A percentile compares a stretch with the other conserved stretches of the same genome.
Conservation (phyloP, 2,113 vertebrate species). For the Gopherus evgoodei region DNA sequence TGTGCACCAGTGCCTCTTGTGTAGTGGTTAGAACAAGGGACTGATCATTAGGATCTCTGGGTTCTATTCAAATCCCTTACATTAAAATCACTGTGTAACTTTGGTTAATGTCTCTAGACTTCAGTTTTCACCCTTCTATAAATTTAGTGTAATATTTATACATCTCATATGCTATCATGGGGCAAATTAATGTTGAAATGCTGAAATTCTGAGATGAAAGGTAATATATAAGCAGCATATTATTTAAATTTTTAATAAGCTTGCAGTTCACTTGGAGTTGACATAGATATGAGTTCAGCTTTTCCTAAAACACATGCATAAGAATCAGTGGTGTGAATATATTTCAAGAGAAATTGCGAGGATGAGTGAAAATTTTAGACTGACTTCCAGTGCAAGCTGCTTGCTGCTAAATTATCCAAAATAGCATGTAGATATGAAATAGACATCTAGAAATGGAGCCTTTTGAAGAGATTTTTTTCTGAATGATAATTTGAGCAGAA, state of each 20-base stretch:
- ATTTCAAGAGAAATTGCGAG: not conserved
- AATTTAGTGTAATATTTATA: not conserved
- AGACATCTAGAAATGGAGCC: not conserved
- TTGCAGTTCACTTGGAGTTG: not conserved
- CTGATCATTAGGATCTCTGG: not conserved
- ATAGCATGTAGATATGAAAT: not conserved
- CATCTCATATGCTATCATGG: not conserved
- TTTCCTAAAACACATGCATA: not conserved
- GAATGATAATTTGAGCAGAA: not conserved
- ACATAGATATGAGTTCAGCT: not conserved
- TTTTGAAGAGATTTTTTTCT: not conserved
- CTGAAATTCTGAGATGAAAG: not conserved
- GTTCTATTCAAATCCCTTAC: rapidly evolving
- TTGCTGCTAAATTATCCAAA: not conserved
- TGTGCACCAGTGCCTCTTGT: not conserved
- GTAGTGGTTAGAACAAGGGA: not conserved
- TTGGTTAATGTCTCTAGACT: not conserved
- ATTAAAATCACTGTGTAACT: not conserved
- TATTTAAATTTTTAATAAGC: not conserved
- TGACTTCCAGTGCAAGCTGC: not conserved
- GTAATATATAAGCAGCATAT: not conserved
- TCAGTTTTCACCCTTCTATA: not conserved
- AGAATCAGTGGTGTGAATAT: not conserved
- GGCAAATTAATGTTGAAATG: not conserved
- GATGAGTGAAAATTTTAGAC: not conserved